Evolutionary conservation across 2,888 invertebrate genomes (phyloP).

Genomic region (Apamea monoglypha): DNA sequence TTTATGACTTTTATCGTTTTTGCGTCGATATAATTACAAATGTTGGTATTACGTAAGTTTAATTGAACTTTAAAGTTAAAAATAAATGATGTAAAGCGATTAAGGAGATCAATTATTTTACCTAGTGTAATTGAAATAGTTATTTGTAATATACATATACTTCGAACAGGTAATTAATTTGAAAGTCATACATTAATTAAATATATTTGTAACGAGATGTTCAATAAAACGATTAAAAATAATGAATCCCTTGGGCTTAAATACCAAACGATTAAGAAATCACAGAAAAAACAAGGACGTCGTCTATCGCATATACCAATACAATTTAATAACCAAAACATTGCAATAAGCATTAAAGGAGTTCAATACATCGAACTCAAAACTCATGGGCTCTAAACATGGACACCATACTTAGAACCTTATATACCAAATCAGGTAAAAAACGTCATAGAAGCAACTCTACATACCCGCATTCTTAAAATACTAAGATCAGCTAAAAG

Average conservation of each 20-base stretch:
- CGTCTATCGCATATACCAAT: too few species aligned
- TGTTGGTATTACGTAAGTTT: slow-evolving; percentile 43
- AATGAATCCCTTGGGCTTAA: background rate
- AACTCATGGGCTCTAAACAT: background rate
- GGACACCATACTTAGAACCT: background rate
- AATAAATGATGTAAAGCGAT: slow-evolving; percentile 26
- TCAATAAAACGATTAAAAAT: slow-evolving; percentile 3
- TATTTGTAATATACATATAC: background rate
- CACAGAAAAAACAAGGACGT: background rate
- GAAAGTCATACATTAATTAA: slow-evolving; percentile 20
- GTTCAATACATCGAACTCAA: background rate
- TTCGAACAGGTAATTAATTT: slow-evolving; percentile 2
- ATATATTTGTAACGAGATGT: background rate
- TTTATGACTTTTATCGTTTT: slow-evolving; percentile 53
- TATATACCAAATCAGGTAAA: background rate
- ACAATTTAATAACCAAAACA: background rate
- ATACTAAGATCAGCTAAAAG: too few species aligned
- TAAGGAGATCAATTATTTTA: slow-evolving; percentile 37
- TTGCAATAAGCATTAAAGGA: background rate
- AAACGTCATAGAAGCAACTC: background rate
- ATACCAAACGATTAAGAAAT: background rate
- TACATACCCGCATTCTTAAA: background rate
- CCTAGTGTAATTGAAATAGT: slow-evolving; percentile 30
- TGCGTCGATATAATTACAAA: slow-evolving; percentile 30
- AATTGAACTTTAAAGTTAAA: slow-evolving; percentile 34